Evolutionary conservation across 2,797 vertebrate genomes (phyloP), one percentile per base, ranked within the genome.

Genomic region (Brotogeris chrysoptera): DNA sequence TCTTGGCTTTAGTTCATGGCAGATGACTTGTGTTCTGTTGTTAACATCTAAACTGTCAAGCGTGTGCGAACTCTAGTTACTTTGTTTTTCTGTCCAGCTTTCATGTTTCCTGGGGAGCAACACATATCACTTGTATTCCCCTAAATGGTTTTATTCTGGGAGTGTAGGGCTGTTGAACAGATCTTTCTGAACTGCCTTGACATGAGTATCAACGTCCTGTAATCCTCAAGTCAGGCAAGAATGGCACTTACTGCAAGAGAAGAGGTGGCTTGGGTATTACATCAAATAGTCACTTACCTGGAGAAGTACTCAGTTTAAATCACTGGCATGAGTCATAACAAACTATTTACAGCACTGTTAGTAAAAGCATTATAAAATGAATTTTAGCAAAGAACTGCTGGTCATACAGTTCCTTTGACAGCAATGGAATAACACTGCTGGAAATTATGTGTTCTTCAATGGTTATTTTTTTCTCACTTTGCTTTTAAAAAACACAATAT

Each of bases 41-140:
- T 49, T 63, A 78, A 55, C 38, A 57, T 30, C 41, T 69, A 8
- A 74, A 76, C 23, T 21, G 5, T 27, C 20, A 34, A 57, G 27
- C 0, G 2, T 34, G 30, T 79, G 60, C 34, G 28, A 93, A 44
- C 28, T 47, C 55, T 80, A 18, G 30, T 27, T 28, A 5, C 47
- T 5, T 71, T 71, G 7, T 21, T 57, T 72, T 74, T 81, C 57
- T 47, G 18, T 68, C 70, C 30, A 65, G 63, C 12, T 38, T 74
- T 81, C 9, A 3, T 20, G 47, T 81, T 84, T 87, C 47, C 39
- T 52, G 34, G 44, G 43, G n/a, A 78, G 52, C 38, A 76, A 49
- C 16, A 69, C 2, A 0, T 11, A 71, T 3, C 27, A 13, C 30
- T n/a, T 53, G 18, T 0, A 8, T 53, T 60, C n/a, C 50, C 52